Percentiles rank a stretch among this genome's conserved stretches.
phyloP scores from a whole-genome alignment of 2,888 invertebrate genomes.

The Sarcophaga carnaria region DNA sequence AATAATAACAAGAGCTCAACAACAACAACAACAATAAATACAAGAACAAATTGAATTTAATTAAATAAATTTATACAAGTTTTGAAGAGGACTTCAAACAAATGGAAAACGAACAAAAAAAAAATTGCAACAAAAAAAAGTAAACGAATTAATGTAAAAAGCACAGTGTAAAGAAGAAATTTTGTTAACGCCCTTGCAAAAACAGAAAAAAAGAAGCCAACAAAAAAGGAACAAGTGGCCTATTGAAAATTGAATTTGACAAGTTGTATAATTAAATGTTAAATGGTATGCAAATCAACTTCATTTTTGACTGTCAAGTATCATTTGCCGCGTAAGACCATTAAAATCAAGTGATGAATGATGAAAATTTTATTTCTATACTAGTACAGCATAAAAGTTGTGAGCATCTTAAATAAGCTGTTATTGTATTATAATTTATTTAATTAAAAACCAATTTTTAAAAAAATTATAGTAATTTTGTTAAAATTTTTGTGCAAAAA shows the following conservation, averaged over 20 bases:
- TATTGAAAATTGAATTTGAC: slow-evolving; percentile 70
- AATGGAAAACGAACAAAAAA: slow-evolving; percentile 20
- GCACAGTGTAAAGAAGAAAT: slow-evolving; percentile 23
- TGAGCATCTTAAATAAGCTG: too few relatives aligned
- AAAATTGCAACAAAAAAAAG: slow-evolving; percentile 32
- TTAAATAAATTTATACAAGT: slow-evolving; percentile 73
- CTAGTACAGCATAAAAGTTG: too few relatives aligned
- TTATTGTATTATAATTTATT: too few relatives aligned
- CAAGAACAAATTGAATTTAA: slow-evolving; percentile 72
- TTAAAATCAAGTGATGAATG: slow-evolving; percentile 4
- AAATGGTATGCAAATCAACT: slow-evolving; percentile 19
- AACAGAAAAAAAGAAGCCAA: slow-evolving; percentile 11
- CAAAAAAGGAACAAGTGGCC: slow-evolving; percentile 52
- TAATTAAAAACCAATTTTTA: too few relatives aligned
- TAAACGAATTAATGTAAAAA: slow-evolving; percentile 33
- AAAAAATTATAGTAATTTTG: too few relatives aligned
- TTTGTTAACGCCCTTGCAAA: slow-evolving; percentile 42
- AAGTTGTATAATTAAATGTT: slow-evolving; percentile 76
- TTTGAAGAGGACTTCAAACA: slow-evolving; percentile 71
- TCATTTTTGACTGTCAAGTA: slow-evolving; percentile 47
- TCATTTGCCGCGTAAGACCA: slow-evolving; percentile 33
- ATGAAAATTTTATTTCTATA: neutral
- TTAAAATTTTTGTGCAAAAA: too few relatives aligned
- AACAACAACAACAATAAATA: neutral
- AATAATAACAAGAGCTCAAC: slow-evolving; percentile 68